Percentiles rank a stretch among this genome's conserved stretches.
Conservation (phyloP, 1,140 invertebrate species). For the Anastatus disparis region DNA sequence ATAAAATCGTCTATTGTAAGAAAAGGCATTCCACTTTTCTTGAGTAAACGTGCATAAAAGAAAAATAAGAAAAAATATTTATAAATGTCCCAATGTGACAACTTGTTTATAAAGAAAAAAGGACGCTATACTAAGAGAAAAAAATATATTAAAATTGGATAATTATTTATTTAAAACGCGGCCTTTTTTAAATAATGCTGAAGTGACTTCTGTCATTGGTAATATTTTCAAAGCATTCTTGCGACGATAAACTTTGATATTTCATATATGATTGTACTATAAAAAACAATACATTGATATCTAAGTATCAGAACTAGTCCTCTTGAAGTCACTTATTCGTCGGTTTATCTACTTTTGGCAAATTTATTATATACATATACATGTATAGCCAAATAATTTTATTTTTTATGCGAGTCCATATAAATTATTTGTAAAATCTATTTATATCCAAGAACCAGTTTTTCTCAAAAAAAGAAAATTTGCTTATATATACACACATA, state of each 20-base stretch:
- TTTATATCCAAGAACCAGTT: conserved; percentile 37
- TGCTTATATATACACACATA: conserved; percentile 38
- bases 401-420: too few species aligned
- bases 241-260: conserved; percentile 27
- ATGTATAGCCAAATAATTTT: too few species aligned
- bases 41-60: neutral
- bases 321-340: conserved; percentile 21
- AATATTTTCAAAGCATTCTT: conserved; percentile 15
- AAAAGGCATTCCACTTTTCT: conserved; percentile 39
- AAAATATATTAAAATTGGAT: neutral
- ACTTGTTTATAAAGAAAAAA: conserved; percentile 15
- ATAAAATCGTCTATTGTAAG: conserved; percentile 37
- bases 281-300: conserved; percentile 9
- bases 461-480: conserved; percentile 31
- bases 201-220: conserved; percentile 16
- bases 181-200: too few species aligned
- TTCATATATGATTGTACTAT: conserved; percentile 15
- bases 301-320: conserved; percentile 21
- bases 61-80: neutral
- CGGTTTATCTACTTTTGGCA: neutral
- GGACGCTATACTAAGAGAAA: neutral
- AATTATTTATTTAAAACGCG: conserved; percentile 7
- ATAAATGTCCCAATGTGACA: conserved; percentile 9
- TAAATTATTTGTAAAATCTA: conserved; percentile 7
- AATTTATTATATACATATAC: neutral